Conservation (phyloP, 2,113 vertebrate species). For the Colinus virginianus region DNA sequence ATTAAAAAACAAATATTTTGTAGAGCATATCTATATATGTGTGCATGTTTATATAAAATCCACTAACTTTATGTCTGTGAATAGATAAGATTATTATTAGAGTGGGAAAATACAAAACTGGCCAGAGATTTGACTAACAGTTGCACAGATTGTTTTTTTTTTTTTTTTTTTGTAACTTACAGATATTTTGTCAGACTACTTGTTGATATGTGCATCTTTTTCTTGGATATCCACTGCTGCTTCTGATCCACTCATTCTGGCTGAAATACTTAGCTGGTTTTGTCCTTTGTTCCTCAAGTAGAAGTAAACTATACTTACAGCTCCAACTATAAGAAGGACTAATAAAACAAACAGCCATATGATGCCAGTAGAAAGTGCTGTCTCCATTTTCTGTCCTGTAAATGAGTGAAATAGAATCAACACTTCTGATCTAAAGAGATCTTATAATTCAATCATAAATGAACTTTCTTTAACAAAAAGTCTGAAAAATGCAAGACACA, state of each 20-base stretch:
- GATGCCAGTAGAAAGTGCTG: neutral
- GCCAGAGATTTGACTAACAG: neutral
- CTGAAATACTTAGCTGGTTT: neutral
- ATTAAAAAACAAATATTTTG: neutral
- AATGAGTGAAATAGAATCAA: neutral
- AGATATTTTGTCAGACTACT: neutral
- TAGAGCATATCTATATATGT: accelerated
- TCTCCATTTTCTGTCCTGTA: conserved; percentile 13
- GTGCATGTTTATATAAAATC: neutral
- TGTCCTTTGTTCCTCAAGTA: conserved; percentile 7
- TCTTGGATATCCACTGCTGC: neutral
- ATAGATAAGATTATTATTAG: neutral
- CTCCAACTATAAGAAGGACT: neutral
- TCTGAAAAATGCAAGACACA: neutral
- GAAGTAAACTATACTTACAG: neutral
- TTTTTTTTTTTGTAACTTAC: neutral
- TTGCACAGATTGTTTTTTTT: neutral
- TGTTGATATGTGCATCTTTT: neutral
- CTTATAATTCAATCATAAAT: neutral
- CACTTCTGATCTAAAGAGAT: neutral
- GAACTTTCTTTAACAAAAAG: neutral
- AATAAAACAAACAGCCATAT: neutral
- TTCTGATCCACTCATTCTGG: conserved; percentile 16
- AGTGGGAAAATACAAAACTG: neutral
- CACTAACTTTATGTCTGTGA: neutral